Percentiles rank a stretch among this genome's conserved stretches.
Conservation (phyloP, 2,797 vertebrate species). For the Thamnophis elegans region DNA sequence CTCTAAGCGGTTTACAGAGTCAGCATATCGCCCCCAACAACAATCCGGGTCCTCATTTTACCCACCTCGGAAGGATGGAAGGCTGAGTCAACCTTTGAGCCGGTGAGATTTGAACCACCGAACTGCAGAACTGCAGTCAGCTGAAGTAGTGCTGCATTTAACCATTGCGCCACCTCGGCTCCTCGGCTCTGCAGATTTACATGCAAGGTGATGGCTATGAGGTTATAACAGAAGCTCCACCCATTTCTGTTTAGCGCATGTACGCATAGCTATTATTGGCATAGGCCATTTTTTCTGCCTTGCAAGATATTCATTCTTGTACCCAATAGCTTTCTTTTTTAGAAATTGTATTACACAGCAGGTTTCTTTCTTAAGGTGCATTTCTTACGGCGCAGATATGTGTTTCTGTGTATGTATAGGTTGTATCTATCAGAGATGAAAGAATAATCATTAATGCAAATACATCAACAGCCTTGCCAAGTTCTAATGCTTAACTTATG, state of each 20-base stretch:
- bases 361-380: slow-evolving; percentile 53
- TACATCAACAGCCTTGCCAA: slow-evolving; percentile 25
- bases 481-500: background rate
- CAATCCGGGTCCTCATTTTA: too few species aligned
- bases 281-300: slow-evolving; percentile 51
- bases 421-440: slow-evolving; percentile 29
- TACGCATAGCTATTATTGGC: background rate
- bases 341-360: slow-evolving; percentile 50
- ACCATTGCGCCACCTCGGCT: too few species aligned
- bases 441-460: slow-evolving; percentile 25
- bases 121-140: too few species aligned
- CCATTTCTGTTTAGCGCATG: background rate
- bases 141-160: too few species aligned
- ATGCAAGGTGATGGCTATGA: background rate
- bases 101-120: too few species aligned
- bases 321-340: slow-evolving; percentile 57
- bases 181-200: too few species aligned
- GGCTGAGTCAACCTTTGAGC: too few species aligned
- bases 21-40: too few species aligned
- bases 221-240: background rate
- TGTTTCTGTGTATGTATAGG: background rate
- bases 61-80: too few species aligned
- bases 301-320: slow-evolving; percentile 48
- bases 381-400: slow-evolving; percentile 49
- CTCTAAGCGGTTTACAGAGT: too few species aligned